Evolutionary conservation across 2,797 vertebrate species (phyloP), one percentile per base, ranked within the genome.

Genomic region (Enteromius fasciolatus): DNA sequence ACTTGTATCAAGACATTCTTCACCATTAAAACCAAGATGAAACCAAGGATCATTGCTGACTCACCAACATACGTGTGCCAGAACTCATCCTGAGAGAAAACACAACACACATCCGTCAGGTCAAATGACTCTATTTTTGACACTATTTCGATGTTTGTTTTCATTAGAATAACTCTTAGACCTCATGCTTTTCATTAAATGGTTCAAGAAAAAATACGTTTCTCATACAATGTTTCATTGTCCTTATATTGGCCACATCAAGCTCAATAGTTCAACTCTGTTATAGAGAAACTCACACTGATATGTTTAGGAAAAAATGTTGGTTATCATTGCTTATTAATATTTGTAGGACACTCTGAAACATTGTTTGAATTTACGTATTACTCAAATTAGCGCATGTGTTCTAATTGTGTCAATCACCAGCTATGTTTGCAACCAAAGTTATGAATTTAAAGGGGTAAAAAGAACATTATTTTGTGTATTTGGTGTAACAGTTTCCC

Each of bases 11-110:
- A 41, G 33, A 52, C 23, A 20, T 11, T 15, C 25, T 59, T 59
- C 0, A 48, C 39, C 11, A 6, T 59, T 46, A 1, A 63, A 44
- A 25, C 23, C 36, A 23, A 39, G 28, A 28, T 14, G 20, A 39
- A 18, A 7, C 8, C 9, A 15, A 25, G 46, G 4, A 70, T 54
- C 7, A 52, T 57, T n/a, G 17, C 17, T 12, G 12, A 4, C 96
- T 96, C 94, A 99, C 97, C 97, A 44, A 87, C 0, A 25, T 99
- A 97, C 87, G 59, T 18, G 83, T 90, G 93, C 97, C 97, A 99
- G 92, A 97, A 99, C 85, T 95, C 93, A 25, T 92, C 74, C 98
- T 99, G 91, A 80, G 84, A 72, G 67, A 84, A 82, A 70, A 41
- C 81, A n/a, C 4, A 44, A 28, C 25, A n/a, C 15, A 63, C 25